Percentiles rank a stretch among this genome's conserved stretches.
Evolutionary conservation across 2,888 invertebrate species (phyloP).

Genomic region (Brassicogethes aeneus): DNA sequence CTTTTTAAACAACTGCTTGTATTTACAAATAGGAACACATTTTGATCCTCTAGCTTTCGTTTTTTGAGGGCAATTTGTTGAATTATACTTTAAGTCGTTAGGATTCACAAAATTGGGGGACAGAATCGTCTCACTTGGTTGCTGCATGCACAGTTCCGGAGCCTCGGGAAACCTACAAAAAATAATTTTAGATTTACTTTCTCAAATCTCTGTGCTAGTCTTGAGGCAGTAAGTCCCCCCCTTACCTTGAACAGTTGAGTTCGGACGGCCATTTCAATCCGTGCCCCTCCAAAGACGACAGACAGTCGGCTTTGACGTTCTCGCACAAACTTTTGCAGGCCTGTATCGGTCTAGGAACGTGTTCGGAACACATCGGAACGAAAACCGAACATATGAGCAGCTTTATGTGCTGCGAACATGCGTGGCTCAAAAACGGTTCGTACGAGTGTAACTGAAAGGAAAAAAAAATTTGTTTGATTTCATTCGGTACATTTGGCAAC

Average conservation of each 20-base stretch:
- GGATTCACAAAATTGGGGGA: background rate
- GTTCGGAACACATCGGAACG: conserved; percentile 84
- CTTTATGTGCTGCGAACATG: conserved; percentile 71
- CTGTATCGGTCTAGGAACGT: conserved; percentile 75
- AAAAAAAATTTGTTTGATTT: too few species aligned
- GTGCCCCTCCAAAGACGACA: conserved; percentile 55
- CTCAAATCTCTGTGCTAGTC: background rate
- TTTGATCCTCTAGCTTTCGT: conserved; percentile 20
- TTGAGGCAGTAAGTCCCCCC: too few species aligned
- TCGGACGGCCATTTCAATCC: conserved; percentile 61
- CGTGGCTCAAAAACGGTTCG: conserved; percentile 64
- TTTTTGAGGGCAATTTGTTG: conserved; percentile 24
- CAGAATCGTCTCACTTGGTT: conserved; percentile 10
- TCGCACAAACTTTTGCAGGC: conserved; percentile 82
- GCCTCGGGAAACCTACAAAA: conserved; percentile 60
- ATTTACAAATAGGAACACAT: conserved; percentile 23
- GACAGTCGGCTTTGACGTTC: conserved; percentile 63
- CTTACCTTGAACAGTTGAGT: conserved; percentile 57
- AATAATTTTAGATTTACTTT: too few species aligned
- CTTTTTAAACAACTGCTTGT: conserved; percentile 20
- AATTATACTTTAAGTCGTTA: background rate
- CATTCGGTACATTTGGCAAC: too few species aligned
- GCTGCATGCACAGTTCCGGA: conserved; percentile 70
- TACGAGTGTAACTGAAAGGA: conserved; percentile 61
- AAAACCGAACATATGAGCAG: conserved; percentile 87